A percentile compares a stretch with the other conserved stretches of the same genome.
Evolutionary conservation across 1,140 invertebrate species (phyloP).

Genomic region (Achroia grisella): DNA sequence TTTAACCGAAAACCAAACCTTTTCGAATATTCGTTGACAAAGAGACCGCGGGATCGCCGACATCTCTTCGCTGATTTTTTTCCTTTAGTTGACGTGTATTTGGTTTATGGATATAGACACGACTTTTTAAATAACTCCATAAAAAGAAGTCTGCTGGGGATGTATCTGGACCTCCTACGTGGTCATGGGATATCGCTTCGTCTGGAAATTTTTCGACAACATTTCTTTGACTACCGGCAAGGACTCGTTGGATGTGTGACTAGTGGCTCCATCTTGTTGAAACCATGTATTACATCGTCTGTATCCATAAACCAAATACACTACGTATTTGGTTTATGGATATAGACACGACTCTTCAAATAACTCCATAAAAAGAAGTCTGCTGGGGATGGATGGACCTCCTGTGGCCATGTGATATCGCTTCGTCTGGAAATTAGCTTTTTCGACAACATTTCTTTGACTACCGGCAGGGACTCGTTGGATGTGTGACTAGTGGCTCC

Average conservation of each 20-base stretch:
- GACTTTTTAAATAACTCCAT: conserved; percentile 1
- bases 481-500: too few relatives aligned
- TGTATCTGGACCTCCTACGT: conserved; percentile 7
- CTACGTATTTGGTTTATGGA: conserved; percentile 8
- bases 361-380: background rate
- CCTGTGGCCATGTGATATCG: conserved; percentile 11
- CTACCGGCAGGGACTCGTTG: too few relatives aligned
- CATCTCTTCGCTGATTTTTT: conserved; percentile 12
- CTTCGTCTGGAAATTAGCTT: conserved; percentile 7
- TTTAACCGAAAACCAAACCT: conserved; percentile 16
- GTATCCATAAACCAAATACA: conserved; percentile 6
- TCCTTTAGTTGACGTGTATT: conserved; percentile 8
- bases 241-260: too few relatives aligned
- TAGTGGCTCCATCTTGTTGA: too few relatives aligned
- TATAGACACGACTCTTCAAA: conserved; percentile 6
- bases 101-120: conserved; percentile 11
- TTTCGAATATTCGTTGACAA: conserved; percentile 13
- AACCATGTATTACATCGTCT: too few relatives aligned
- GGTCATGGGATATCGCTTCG: conserved; percentile 12
- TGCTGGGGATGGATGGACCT: conserved; percentile 1
- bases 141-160: background rate
- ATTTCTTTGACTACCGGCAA: too few relatives aligned
- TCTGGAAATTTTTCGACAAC: too few relatives aligned
- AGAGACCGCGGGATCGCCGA: conserved; percentile 10
- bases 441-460: too few relatives aligned